Base-by-base conservation (phyloP, 2,888 invertebrate species). In the Eilema caniola region DNA sequence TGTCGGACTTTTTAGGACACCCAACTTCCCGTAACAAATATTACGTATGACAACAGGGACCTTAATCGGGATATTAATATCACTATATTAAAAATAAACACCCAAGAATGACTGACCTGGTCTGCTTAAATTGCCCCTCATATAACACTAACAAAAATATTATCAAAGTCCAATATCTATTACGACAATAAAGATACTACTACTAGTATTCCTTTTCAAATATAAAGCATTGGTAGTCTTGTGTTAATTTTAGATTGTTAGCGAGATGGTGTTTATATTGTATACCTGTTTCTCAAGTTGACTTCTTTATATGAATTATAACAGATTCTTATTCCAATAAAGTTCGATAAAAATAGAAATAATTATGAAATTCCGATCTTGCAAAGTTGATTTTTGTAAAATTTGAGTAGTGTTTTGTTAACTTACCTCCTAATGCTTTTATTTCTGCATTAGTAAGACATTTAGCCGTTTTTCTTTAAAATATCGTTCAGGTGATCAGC, bases 231-330 rank as follows among this genome's bases (percentile, higher is more conserved):
- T 20, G 47, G 2, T 20, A 47, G 47, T 5, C 0, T 47, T 47
- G 47, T 53, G 53, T 53, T 53, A n/a, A 53, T 53, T 53, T 53
- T 53, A 53, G 53, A 53, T 53, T 53, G 53, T 53, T 53, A 53
- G 53, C 53, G 53, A 53, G 53, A 2, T 10, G n/a, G n/a, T n/a
- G 53, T n/a, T 53, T n/a, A 53, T 53, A 53, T 53, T 53, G n/a
- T 8, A 53, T 8, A 53, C 53, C 53, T n/a, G 53, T 53, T 53
- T 53, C n/a, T n/a, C n/a, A 47, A n/a, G n/a, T 20, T 53, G n/a
- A 53, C n/a, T 53, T 53, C n/a, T 53, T 10, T 10, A 10, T 53
- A 53, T 53, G n/a, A 53, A 53, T 53, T 10, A 10, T 53, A 53
- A 53, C 10, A 10, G n/a, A 53, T 47, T 53, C 53, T 8, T 20